phyloP scores from a whole-genome alignment of 2,888 invertebrate species.

The Campoletis raptor region DNA sequence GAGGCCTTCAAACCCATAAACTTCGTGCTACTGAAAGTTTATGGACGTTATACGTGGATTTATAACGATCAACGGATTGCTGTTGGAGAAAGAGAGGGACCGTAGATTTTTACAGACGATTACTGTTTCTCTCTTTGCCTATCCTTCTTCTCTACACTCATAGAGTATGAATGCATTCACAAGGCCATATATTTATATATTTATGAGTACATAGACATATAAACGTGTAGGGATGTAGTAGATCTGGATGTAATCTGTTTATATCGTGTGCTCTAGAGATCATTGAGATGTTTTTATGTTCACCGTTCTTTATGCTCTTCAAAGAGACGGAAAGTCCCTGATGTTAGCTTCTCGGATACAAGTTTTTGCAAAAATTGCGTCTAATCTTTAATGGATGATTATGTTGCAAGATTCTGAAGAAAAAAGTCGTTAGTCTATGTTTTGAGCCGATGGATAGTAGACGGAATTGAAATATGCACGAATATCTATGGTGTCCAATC shows the following conservation, averaged over 20 bases:
- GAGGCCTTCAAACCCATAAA: conserved; percentile 67
- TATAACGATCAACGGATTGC: conserved; percentile 78
- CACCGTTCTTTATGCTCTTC: conserved; percentile 21
- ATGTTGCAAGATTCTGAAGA: background rate
- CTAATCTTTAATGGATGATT: background rate
- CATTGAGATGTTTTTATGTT: conserved; percentile 43
- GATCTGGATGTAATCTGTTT: conserved; percentile 30
- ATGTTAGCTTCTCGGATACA: background rate
- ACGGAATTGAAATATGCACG: background rate
- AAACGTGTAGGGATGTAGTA: background rate
- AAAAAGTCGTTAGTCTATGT: background rate
- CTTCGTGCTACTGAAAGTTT: conserved; percentile 77
- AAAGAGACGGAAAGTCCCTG: background rate
- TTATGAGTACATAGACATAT: background rate
- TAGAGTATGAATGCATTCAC: conserved; percentile 11
- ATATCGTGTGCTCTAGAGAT: conserved; percentile 25
- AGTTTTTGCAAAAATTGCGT: background rate
- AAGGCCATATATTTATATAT: background rate
- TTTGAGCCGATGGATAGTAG: background rate
- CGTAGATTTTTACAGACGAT: conserved; percentile 73
- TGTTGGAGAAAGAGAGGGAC: conserved; percentile 19
- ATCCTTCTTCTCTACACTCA: conserved; percentile 17
- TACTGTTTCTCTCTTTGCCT: conserved; percentile 49
- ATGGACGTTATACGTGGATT: conserved; percentile 79
- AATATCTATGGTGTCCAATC: background rate